These are phyloP conservation scores for Sceloporus undulatus DNA, from an alignment of 2,113 vertebrate genomes.

Conservation along the genomic window DNA sequence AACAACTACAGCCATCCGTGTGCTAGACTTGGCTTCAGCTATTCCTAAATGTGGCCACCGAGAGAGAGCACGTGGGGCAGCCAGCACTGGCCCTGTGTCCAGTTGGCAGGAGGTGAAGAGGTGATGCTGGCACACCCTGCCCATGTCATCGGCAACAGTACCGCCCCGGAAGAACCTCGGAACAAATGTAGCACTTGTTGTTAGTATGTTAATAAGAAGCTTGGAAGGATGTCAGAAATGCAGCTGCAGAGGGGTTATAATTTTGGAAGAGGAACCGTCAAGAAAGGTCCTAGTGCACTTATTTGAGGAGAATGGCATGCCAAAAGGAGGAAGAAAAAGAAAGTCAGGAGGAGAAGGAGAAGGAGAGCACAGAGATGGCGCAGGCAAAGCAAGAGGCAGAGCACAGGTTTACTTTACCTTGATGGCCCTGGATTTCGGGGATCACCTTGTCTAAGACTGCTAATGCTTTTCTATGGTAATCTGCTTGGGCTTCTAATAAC, in stretches of 20 bases:
- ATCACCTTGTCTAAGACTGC: slow-evolving; percentile 95
- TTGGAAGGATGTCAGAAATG: slow-evolving; percentile 66
- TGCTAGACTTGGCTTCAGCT: not conserved
- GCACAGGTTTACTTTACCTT: slow-evolving; percentile 89
- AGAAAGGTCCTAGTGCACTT: slow-evolving; percentile 59
- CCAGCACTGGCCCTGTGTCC: not conserved
- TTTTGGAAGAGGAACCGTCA: slow-evolving; percentile 52
- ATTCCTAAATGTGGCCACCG: not conserved
- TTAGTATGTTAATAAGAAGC: slow-evolving; percentile 78
- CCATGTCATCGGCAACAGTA: too few species aligned
- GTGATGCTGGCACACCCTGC: not conserved
- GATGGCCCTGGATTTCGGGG: slow-evolving; percentile 95
- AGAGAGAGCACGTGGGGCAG: not conserved
- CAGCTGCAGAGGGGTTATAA: slow-evolving; percentile 65
- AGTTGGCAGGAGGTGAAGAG: not conserved
- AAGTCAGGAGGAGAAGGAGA: not conserved
- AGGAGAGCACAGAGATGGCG: slow-evolving; percentile 70
- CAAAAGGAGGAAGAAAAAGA: slow-evolving; percentile 44
- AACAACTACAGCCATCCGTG: too few species aligned
- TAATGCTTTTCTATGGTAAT: slow-evolving; percentile 99
- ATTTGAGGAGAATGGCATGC: slow-evolving; percentile 74
- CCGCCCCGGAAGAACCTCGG: too few species aligned
- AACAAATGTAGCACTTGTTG: slow-evolving; percentile 20
- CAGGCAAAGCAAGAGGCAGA: slow-evolving; percentile 75
- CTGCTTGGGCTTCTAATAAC: slow-evolving; percentile 99